Base-by-base conservation (phyloP, 2,888 invertebrate species). In the Spicauda simplicius region DNA sequence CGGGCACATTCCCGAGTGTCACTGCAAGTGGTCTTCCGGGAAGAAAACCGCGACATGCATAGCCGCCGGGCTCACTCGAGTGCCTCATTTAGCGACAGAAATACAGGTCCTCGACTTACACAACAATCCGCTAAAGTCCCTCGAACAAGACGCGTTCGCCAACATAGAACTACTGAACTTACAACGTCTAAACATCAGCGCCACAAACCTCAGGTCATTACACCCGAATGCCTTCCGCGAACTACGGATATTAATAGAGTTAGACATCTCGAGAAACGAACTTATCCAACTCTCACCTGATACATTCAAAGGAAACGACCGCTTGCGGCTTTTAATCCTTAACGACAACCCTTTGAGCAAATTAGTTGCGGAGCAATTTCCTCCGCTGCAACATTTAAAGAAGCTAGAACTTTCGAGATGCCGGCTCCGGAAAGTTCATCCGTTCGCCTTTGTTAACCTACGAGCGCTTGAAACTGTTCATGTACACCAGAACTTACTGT, bases 1-100 rank as follows among this genome's bases (percentile, higher is more conserved):
- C 85, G 97, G 96, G 72, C 94, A 95, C 64, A 87, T 92, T 63
- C 73, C 83, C 73, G 95, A 96, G 77, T 98, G 98, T 85, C 95
- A 96, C 77, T 98, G 98, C 95, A 98, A 97, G 90, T 98, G 98
- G 98, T 96, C 97, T 5, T 97, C 97, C 56, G 98, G 98, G 64
- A 98, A 98, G 87, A 97, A 97, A 86, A 97, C 97, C 3, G 98
- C 97, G 11, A 94, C 97, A 57, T 98, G 98, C 86, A 95, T 95
- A 69, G 95, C 96, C 71, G 96, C 96, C 48, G 96, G 96, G 19
- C 94, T 97, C 71, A 95, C 95, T 63, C 93, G 95, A 62, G 94
- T 98, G 41, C 98, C 98, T 50, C 81, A 83, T 71, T 79, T 93
- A 71, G 88, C 88, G 16, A 75, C 91, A 67, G 93, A 93, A 18